Conservation (phyloP, 2,113 vertebrate species). For the Riparia riparia region DNA sequence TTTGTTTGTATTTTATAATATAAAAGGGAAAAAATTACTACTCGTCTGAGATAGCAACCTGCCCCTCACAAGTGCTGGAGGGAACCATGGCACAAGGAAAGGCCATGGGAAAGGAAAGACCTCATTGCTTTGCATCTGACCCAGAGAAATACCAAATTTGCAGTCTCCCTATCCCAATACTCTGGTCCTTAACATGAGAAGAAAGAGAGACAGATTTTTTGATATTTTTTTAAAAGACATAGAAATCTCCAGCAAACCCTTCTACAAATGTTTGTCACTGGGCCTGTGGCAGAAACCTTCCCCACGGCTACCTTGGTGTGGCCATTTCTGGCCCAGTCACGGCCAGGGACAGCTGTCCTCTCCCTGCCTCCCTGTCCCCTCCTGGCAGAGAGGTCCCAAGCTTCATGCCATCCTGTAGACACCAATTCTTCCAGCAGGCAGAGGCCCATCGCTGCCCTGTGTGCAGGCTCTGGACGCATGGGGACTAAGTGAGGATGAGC, state of each 20-base stretch:
- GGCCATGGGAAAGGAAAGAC: constrained; percentile 15
- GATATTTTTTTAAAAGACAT: constrained; percentile 37
- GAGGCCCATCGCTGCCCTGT: not conserved
- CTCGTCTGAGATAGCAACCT: constrained; percentile 47
- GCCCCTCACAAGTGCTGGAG: constrained; percentile 30
- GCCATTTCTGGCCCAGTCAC: not conserved
- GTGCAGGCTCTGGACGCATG: not conserved
- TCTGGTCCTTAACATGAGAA: constrained; percentile 8
- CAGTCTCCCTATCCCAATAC: constrained; percentile 12
- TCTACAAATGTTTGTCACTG: not conserved
- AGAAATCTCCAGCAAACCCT: constrained; percentile 8
- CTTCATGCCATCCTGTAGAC: not conserved
- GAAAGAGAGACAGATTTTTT: constrained; percentile 46
- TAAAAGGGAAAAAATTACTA: constrained; percentile 41
- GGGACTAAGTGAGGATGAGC: not conserved
- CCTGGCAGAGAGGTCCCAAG: not conserved
- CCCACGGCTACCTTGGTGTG: not conserved
- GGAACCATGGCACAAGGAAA: constrained; percentile 9
- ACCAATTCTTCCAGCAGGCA: not conserved
- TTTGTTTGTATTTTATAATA: constrained; percentile 78
- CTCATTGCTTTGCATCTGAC: constrained; percentile 51
- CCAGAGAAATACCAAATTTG: constrained; percentile 59
- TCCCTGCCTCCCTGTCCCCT: not conserved
- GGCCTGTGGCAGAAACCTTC: not conserved
- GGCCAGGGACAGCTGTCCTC: not conserved